Conservation (phyloP, 2,888 invertebrate genomes). For the Eudemis profundana region DNA sequence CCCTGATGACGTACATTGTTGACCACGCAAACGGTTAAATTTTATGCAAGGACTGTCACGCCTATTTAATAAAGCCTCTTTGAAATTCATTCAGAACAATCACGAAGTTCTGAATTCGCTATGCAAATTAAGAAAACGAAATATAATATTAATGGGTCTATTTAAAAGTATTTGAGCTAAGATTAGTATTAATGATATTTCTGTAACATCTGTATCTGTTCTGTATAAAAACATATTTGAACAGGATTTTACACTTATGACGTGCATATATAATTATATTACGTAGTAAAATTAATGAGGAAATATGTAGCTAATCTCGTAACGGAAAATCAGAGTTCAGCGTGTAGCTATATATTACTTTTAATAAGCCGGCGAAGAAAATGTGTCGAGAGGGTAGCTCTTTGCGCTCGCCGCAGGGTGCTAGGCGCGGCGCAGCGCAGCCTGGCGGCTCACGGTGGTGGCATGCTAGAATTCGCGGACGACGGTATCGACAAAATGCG, state of each 20-base stretch:
- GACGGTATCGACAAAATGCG: constrained; percentile 17
- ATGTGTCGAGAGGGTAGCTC: constrained; percentile 15
- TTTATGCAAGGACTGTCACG: constrained; percentile 35
- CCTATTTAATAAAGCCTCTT: constrained; percentile 50
- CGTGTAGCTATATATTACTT: constrained; percentile 6
- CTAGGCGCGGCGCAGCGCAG: neutral
- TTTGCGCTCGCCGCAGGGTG: constrained; percentile 11
- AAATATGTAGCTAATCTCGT: no score
- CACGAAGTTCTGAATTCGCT: constrained; percentile 59
- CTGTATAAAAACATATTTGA: neutral
- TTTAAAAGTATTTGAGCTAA: constrained; percentile 20
- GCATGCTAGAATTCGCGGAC: neutral
- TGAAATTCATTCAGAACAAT: constrained; percentile 59
- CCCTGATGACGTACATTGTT: neutral
- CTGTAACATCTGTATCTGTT: neutral
- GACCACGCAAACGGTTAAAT: neutral
- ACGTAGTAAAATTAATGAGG: no score
- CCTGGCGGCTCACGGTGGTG: neutral
- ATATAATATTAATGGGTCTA: constrained; percentile 53
- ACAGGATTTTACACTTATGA: neutral
- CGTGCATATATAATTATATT: no score
- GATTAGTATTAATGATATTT: neutral
- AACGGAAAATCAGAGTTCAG: neutral
- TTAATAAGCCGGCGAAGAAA: constrained; percentile 7
- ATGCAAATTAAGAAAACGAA: constrained; percentile 62